Evolutionary conservation across 2,888 invertebrate genomes (phyloP).

Genomic region (Sceliomorpha sp.): DNA sequence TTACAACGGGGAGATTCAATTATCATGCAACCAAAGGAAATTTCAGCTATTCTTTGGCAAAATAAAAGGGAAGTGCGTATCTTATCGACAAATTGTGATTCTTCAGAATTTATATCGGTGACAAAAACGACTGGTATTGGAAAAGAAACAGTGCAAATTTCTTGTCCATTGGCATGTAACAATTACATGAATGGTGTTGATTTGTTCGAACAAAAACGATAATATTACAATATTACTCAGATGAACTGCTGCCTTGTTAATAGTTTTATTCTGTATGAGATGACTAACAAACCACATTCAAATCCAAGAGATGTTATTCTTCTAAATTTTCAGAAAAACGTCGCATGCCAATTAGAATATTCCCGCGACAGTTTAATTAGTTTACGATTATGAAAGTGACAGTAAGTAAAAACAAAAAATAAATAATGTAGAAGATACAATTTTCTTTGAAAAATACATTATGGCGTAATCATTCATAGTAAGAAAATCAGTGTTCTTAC

Average conservation of each 20-base stretch:
- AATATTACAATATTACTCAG: conserved; percentile 9
- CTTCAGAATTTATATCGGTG: neutral
- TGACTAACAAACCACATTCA: conserved; percentile 3
- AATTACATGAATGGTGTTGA: conserved; percentile 22
- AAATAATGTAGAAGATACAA: too few species aligned
- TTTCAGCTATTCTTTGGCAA: conserved; percentile 6
- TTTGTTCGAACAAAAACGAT: conserved; percentile 16
- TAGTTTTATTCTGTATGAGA: conserved; percentile 24
- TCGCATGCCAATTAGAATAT: too few species aligned
- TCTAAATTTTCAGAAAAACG: conserved; percentile 15
- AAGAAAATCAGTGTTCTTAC: too few species aligned
- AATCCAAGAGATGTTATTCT: conserved; percentile 1
- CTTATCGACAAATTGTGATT: conserved; percentile 15
- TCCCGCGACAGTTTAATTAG: too few species aligned
- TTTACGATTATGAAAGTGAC: too few species aligned
- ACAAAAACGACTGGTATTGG: neutral
- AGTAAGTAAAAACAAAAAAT: too few species aligned
- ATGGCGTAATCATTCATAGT: too few species aligned
- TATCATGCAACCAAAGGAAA: conserved; percentile 6
- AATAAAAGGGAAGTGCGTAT: conserved; percentile 11
- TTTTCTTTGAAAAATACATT: too few species aligned
- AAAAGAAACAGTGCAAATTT: neutral
- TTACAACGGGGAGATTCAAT: conserved; percentile 8
- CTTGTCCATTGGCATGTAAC: conserved; percentile 7
- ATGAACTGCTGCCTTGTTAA: conserved; percentile 19